These are phyloP conservation scores for Drosophila dives DNA, from an alignment of 2,888 invertebrate genomes.

Conservation along the genomic window DNA sequence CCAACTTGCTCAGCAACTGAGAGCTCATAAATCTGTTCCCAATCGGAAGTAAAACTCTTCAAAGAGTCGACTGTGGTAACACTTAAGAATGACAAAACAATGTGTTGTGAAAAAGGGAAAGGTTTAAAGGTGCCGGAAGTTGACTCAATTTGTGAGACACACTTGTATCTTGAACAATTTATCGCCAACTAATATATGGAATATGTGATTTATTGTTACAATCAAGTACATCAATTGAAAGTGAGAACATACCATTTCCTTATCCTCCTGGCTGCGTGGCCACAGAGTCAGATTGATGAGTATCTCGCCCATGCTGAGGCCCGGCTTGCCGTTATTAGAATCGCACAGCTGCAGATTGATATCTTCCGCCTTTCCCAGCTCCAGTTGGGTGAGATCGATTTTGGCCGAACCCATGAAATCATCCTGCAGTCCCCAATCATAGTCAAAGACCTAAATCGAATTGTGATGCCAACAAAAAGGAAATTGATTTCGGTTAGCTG, in stretches of 20 bases:
- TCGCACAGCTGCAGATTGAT: conserved; percentile 92
- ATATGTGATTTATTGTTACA: conserved; percentile 29
- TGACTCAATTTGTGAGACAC: conserved; percentile 17
- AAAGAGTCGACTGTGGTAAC: conserved; percentile 5
- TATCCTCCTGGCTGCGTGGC: conserved; percentile 97
- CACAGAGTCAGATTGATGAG: conserved; percentile 93
- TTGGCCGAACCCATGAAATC: conserved; percentile 98
- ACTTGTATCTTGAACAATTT: conserved; percentile 14
- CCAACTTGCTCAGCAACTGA: neutral
- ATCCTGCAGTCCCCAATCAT: conserved; percentile 98
- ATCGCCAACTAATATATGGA: conserved; percentile 25
- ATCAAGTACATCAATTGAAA: neutral
- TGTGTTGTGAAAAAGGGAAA: conserved; percentile 25
- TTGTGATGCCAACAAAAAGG: conserved; percentile 10
- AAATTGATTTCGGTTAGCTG: conserved; percentile 41
- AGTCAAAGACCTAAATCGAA: conserved; percentile 92
- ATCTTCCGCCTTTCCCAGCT: conserved; percentile 91
- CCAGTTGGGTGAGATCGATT: conserved; percentile 93
- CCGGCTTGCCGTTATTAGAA: conserved; percentile 85
- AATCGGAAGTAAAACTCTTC: conserved; percentile 15
- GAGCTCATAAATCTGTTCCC: conserved; percentile 44
- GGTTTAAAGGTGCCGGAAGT: conserved; percentile 18
- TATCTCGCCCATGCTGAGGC: conserved; percentile 93
- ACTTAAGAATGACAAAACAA: conserved; percentile 35
- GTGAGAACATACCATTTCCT: conserved; percentile 91